These are phyloP conservation scores for Poecile montanus DNA, from an alignment of 2,797 vertebrate species.

Conservation along the genomic window DNA sequence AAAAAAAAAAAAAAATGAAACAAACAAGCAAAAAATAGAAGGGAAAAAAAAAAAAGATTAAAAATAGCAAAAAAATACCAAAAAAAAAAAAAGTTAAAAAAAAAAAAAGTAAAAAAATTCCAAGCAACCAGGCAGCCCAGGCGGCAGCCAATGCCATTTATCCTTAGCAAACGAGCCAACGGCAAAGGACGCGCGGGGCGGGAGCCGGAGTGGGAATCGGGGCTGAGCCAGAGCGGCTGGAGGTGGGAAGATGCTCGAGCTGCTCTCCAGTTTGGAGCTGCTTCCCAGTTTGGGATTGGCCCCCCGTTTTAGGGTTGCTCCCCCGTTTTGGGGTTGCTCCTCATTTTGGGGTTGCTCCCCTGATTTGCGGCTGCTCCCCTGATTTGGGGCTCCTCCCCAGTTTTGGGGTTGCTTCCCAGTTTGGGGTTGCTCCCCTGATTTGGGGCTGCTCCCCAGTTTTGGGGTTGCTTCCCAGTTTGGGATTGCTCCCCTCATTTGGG, in stretches of 20 bases:
- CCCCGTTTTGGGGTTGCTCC: neutral
- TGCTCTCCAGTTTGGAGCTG: neutral
- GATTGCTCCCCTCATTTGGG: neutral
- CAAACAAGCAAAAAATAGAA: fast-evolving
- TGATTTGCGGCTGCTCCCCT: neutral
- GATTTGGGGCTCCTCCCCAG: neutral
- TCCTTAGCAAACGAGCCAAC: constrained; percentile 53
- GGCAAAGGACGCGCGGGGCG: neutral
- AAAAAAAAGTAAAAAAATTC: neutral
- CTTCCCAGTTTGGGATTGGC: neutral
- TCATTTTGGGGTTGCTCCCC: too few species aligned
- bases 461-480: neutral
- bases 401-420: too few species aligned
- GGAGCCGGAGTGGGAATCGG: neutral
- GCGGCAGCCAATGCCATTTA: constrained; percentile 52
- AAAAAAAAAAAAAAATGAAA: neutral
- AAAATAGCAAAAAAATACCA: constrained; percentile 53
- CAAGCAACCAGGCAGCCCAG: neutral
- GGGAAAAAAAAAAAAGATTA: neutral
- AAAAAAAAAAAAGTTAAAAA: neutral
- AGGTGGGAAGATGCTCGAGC: neutral
- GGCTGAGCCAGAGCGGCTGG: constrained; percentile 25
- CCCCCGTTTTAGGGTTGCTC: neutral
- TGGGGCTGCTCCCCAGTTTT: fast-evolving
- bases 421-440: neutral